Percentiles rank a stretch among this genome's conserved stretches.
These are phyloP conservation scores for Xenopus laevis DNA, from an alignment of 2,113 vertebrate genomes.

Conservation along the genomic window DNA sequence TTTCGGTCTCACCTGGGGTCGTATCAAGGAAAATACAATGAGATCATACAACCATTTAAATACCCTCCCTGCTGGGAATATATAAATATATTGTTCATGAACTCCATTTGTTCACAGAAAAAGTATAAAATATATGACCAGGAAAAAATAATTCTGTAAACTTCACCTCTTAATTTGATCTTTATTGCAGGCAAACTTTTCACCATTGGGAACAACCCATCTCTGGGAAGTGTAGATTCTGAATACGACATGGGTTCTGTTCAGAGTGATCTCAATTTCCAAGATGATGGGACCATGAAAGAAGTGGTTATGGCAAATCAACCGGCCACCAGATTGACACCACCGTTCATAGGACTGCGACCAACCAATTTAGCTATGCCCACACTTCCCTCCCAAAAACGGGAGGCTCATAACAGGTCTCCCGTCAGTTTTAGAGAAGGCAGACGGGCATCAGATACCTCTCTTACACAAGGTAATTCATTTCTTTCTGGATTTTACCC, in stretches of 20 bases:
- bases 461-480: constrained; percentile 88
- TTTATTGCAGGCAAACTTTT: constrained; percentile 78
- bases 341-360: constrained; percentile 76
- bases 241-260: constrained; percentile 87
- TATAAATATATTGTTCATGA: too few species aligned
- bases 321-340: constrained; percentile 59
- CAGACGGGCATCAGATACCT: constrained; percentile 90
- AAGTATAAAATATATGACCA: too few species aligned
- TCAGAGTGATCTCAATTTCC: constrained; percentile 80
- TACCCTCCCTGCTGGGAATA: too few species aligned
- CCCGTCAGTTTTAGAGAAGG: constrained; percentile 96
- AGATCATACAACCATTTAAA: too few species aligned
- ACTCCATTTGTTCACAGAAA: too few species aligned
- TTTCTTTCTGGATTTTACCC: background rate
- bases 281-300: constrained; percentile 79
- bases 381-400: constrained; percentile 76
- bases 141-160: too few species aligned
- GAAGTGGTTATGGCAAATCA: constrained; percentile 73
- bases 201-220: constrained; percentile 79
- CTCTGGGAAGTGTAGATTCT: constrained; percentile 82
- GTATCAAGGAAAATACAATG: too few species aligned
- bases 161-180: background rate
- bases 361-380: constrained; percentile 88
- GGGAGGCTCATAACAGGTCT: constrained; percentile 89
- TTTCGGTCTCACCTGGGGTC: too few species aligned